Conservation (phyloP, 2,797 vertebrate genomes). For the Neosalanx taihuensis region DNA sequence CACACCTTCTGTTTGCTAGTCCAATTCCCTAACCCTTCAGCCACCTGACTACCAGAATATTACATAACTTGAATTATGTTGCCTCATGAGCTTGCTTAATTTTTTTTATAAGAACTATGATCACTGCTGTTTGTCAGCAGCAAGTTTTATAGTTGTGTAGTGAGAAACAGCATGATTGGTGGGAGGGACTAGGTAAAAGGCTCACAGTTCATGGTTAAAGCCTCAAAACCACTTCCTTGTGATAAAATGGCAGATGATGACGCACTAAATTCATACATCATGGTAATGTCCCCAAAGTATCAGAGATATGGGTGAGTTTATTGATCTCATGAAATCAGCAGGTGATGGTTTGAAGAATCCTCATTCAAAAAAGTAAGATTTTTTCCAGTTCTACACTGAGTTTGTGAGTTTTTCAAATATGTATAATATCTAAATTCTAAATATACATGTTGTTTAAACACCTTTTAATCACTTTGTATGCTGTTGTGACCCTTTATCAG, state of each 20-base stretch:
- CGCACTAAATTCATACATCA: slow-evolving; percentile 13
- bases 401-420: neutral
- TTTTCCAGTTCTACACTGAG: neutral
- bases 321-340: slow-evolving; percentile 3
- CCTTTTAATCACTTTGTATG: neutral
- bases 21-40: too few species aligned
- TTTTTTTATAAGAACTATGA: too few species aligned
- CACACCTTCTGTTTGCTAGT: too few species aligned
- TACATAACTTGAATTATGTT: too few species aligned
- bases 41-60: too few species aligned
- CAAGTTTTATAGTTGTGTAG: neutral
- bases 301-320: neutral
- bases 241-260: slow-evolving; percentile 6
- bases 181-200: neutral
- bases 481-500: neutral
- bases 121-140: neutral
- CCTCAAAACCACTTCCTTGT: slow-evolving; percentile 25
- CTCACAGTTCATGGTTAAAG: neutral
- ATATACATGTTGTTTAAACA: neutral
- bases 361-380: slow-evolving; percentile 8
- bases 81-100: too few species aligned
- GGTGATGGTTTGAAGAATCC: neutral
- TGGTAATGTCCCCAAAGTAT: neutral
- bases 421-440: neutral
- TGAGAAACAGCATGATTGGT: neutral